Conservation (phyloP, 2,113 vertebrate genomes). For the Oncorhynchus tshawytscha region DNA sequence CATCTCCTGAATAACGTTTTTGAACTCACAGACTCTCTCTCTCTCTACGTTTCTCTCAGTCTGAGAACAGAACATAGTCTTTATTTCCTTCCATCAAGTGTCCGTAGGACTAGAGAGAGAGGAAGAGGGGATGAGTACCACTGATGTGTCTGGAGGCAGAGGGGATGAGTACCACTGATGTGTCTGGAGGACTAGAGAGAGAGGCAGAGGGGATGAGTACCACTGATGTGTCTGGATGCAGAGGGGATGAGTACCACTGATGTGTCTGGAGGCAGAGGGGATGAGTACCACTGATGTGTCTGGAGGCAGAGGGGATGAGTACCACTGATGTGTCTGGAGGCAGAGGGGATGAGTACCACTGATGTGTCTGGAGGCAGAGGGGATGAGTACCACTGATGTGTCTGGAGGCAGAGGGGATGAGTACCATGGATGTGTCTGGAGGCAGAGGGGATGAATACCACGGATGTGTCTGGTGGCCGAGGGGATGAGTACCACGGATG, state of each 20-base stretch:
- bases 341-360: neutral
- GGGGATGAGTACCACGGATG: neutral
- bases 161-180: too few species aligned
- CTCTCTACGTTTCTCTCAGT: neutral
- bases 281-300: too few species aligned
- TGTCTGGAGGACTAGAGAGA: too few species aligned
- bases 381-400: neutral
- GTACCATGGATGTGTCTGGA: neutral
- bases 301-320: too few species aligned
- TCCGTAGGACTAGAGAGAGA: neutral
- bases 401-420: neutral
- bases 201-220: too few species aligned
- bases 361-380: neutral
- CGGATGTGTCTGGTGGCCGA: neutral
- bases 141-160: too few species aligned
- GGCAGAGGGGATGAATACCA: neutral
- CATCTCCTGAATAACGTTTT: neutral
- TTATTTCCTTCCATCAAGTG: conserved; percentile 6
- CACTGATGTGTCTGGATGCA: too few species aligned
- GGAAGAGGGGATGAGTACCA: neutral
- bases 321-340: too few species aligned
- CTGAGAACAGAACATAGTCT: neutral
- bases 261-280: too few species aligned
- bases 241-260: too few species aligned
- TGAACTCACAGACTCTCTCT: neutral